phyloP scores from a whole-genome alignment of 2,113 vertebrate species.

The Okapia johnstoni region DNA sequence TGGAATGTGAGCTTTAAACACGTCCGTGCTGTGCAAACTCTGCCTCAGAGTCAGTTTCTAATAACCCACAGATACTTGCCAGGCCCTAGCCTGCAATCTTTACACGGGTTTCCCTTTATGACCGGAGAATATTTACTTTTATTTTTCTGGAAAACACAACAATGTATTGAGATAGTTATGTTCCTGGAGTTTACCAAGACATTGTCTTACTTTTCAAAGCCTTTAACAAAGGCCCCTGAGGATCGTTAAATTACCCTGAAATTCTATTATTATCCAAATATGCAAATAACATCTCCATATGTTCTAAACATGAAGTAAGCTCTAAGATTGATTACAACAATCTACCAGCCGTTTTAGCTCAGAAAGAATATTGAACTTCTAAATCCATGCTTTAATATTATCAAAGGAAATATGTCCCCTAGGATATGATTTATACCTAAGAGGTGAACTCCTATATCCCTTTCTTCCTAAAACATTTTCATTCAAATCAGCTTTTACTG shows the following conservation, averaged over 20 bases:
- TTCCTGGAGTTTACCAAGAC: background rate
- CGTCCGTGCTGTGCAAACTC: background rate
- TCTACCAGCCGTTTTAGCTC: background rate
- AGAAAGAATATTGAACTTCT: background rate
- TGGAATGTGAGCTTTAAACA: background rate
- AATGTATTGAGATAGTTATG: background rate
- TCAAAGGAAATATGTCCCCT: background rate
- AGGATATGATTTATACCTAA: background rate
- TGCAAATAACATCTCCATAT: background rate
- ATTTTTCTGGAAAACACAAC: background rate
- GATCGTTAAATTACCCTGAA: background rate
- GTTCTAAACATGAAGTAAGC: background rate
- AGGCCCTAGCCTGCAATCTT: background rate
- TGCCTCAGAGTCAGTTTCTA: background rate
- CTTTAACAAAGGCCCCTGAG: background rate
- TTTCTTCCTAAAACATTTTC: background rate
- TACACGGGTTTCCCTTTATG: background rate
- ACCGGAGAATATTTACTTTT: background rate
- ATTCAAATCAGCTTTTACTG: background rate
- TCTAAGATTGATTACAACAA: background rate
- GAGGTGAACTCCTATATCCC: background rate
- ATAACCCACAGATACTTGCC: background rate
- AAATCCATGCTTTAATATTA: background rate
- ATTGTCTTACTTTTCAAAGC: background rate
- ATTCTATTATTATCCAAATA: background rate